Percentiles rank a stretch among this genome's conserved stretches.
phyloP scores from a whole-genome alignment of 2,888 invertebrate genomes.

The Neoaliturus tenellus region DNA sequence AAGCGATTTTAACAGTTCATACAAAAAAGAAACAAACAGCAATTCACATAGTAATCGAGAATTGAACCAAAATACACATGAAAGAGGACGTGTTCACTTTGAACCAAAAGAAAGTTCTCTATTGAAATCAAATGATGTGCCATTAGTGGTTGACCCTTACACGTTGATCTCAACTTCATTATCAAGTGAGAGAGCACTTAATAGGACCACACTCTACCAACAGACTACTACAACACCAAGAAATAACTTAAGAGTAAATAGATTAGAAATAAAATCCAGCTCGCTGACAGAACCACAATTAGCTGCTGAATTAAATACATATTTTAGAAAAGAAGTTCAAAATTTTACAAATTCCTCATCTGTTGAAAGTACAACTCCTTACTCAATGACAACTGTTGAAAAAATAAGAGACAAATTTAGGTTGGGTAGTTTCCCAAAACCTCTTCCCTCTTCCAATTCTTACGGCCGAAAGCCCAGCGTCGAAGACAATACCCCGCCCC shows the following conservation, averaged over 20 bases:
- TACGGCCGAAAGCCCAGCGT: slow-evolving; percentile 8
- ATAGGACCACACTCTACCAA: neutral
- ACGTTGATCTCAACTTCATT: neutral
- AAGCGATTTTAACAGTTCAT: neutral
- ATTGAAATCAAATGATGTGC: neutral
- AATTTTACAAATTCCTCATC: neutral
- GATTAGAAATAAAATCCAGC: slow-evolving; percentile 16
- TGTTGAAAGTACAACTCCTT: slow-evolving; percentile 38
- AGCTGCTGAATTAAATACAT: slow-evolving; percentile 34
- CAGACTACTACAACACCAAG: neutral
- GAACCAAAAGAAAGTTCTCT: neutral
- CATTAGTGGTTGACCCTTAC: slow-evolving; percentile 26
- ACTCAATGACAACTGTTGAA: slow-evolving; percentile 34
- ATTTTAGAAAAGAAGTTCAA: neutral
- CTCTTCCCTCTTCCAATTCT: slow-evolving; percentile 8
- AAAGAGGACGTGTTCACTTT: neutral
- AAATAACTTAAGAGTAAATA: neutral
- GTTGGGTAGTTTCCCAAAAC: slow-evolving; percentile 33
- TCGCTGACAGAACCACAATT: neutral
- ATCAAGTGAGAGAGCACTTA: neutral
- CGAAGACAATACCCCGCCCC: slow-evolving; percentile 63
- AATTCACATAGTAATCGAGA: neutral
- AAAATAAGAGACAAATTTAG: slow-evolving; percentile 45
- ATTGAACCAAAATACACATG: neutral
- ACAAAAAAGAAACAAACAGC: neutral